phyloP scores from a whole-genome alignment of 2,797 vertebrate species.

The Microctenopoma stevenorrisi region DNA sequence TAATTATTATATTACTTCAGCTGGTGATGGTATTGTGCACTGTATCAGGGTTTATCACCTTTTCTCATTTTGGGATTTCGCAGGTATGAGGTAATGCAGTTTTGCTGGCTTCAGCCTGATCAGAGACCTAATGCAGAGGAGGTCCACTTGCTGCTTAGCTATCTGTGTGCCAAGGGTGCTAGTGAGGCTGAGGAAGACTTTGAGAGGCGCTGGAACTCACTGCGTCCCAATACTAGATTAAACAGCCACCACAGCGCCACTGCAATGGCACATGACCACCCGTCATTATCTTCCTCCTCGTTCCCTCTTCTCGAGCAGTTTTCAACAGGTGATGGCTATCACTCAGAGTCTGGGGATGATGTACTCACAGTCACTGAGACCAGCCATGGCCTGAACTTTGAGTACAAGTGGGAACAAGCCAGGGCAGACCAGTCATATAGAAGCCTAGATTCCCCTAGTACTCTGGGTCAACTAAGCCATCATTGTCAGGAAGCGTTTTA shows the following conservation, averaged over 20 bases:
- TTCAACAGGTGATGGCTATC: conserved; percentile 86
- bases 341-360: conserved; percentile 90
- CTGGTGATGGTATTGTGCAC: neutral
- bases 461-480: conserved; percentile 79
- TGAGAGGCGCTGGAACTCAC: conserved; percentile 93
- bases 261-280: conserved; percentile 41
- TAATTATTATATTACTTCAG: conserved; percentile 36
- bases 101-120: conserved; percentile 97
- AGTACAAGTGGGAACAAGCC: conserved; percentile 96
- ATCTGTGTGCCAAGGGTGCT: conserved; percentile 92
- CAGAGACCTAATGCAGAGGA: conserved; percentile 96
- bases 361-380: conserved; percentile 96
- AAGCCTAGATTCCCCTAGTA: conserved; percentile 68
- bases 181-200: conserved; percentile 94
- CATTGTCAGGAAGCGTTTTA: conserved; percentile 90
- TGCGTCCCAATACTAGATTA: conserved; percentile 86
- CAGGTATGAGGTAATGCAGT: conserved; percentile 99
- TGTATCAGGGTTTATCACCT: neutral
- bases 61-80: neutral
- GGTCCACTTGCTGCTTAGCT: conserved; percentile 94
- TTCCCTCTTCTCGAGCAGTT: conserved; percentile 96
- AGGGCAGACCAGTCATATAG: conserved; percentile 84
- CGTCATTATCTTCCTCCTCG: conserved; percentile 74
- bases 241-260: conserved; percentile 42
- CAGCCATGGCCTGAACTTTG: conserved; percentile 95